Evolutionary conservation across 1,140 invertebrate genomes (phyloP), one percentile per base, ranked within the genome.

Genomic region (Goniozus legneri): DNA sequence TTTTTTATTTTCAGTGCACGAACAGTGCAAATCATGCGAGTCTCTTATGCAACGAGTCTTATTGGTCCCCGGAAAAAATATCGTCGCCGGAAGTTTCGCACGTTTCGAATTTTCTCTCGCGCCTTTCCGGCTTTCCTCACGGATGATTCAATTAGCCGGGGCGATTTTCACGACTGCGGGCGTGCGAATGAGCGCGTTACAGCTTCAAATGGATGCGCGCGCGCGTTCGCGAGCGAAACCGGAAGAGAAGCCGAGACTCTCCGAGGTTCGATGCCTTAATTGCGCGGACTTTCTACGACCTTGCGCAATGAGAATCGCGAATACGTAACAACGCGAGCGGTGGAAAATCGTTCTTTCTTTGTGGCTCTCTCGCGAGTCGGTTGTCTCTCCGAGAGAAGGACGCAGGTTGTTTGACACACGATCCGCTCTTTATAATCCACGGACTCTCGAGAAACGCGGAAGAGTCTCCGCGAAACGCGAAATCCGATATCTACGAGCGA

Each of bases 241-340:
- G 24, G 24, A 27, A 27, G 24, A 6, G 10, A 27, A 6, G 10
- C 24, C 24, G 24, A 4, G 24, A 27, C 24, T 27, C 24, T 27
- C 10, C 10, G 4, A 27, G 24, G 24, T 10, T 10, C 10, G 4
- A 10, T 10, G 24, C 10, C 10, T 27, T 27, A 27, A 27, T 27
- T 27, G 24, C 10, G 4, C 24, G 24, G 37, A 47, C 45, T 47
- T 47, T 47, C 45, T 47, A 40, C 32, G 24, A 47, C 34, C 34
- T 33, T 34, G 45, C 31, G 15, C 24, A 27, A 27, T 10, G 10
- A 10, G 4, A 27, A 4, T 6, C 24, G 4, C 24, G 4, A 27
- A 27, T 10, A 10, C 24, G 4, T 4, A 27, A 4, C 10, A 27
- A 27, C 4, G 24, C 10, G 4, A 27, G n/a, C 24, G 24, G 4